Evolutionary conservation across 2,113 vertebrate genomes (phyloP), one percentile per base, ranked within the genome.

Genomic region (Engystomops pustulosus): DNA sequence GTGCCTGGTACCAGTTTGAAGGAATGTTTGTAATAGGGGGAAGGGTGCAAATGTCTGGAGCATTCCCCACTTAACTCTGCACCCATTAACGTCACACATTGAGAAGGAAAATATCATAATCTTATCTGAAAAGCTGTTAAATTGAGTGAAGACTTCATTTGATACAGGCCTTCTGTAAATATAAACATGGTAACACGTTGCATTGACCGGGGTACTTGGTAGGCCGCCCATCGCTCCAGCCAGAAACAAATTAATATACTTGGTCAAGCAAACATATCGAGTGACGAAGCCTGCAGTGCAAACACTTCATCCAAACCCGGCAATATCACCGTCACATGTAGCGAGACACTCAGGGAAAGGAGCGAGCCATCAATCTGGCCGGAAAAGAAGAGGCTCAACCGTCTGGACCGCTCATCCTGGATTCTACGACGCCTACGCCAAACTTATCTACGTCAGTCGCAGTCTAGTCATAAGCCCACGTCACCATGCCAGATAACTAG

Each of bases 1-100:
- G 82, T 84, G 60, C 82, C 82, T 84, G 82, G 82, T 78, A 78
- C 72, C 45, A 78, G 32, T 78, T 69, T 84, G 60, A 65, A 55
- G 82, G 82, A 84, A 84, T 84, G 82, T 84, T 84, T 84, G 74
- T 45, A 78, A 69, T 78, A 69, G 82, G 82, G 62, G 82, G 82
- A 77, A 55, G 74, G 74, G 82, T 53, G 44, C 23, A 49, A 60
- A 68, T 8, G n/a, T 44, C 51, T 41, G 10, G 23, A 76, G 44
- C 32, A 77, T 77, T 84, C 65, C n/a, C 38, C 55, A 65, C 44
- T 78, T 36, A 3, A 34, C 47, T 69, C 60, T 53, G 6, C 36
- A 25, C 44, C 44, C 72, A 84, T 78, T 78, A 78, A 70, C 27
- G 60, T 76, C 41, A 83, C 55, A 49, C 53, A 60, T 72, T 44